Conservation (phyloP, 2,113 vertebrate species). For the Aviceda subcristata region DNA sequence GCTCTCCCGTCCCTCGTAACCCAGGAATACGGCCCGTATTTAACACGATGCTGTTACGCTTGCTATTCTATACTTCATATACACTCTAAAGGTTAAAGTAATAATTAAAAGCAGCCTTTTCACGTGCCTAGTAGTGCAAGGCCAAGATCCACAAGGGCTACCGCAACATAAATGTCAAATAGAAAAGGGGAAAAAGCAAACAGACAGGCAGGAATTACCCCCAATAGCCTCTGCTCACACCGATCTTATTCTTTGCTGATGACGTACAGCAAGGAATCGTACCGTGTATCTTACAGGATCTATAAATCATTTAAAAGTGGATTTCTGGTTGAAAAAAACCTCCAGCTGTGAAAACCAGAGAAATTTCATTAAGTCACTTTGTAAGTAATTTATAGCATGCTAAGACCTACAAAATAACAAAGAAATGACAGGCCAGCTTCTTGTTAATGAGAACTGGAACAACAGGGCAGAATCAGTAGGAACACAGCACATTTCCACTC, state of each 20-base stretch:
- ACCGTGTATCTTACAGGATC: constrained; percentile 7
- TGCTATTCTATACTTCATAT: not conserved
- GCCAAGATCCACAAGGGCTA: not conserved
- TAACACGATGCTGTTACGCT: not conserved
- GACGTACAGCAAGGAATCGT: constrained; percentile 51
- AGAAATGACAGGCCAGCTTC: not conserved
- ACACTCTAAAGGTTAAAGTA: constrained; percentile 45
- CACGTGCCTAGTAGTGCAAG: not conserved
- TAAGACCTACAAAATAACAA: not conserved
- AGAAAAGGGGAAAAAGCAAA: constrained; percentile 41
- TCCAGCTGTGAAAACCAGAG: not conserved
- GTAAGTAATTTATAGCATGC: not conserved
- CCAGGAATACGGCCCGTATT: not conserved
- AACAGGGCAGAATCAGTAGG: not conserved
- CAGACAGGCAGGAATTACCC: not conserved
- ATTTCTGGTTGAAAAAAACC: not conserved
- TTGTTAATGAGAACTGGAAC: not conserved
- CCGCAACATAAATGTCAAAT: not conserved
- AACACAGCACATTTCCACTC: not conserved
- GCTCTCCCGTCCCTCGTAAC: not conserved
- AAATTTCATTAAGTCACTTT: not conserved
- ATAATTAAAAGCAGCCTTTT: constrained; percentile 55
- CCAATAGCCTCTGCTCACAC: not conserved
- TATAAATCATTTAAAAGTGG: constrained; percentile 19
- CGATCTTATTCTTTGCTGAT: not conserved